A percentile compares a stretch with the other conserved stretches of the same genome.
Evolutionary conservation across 2,113 vertebrate genomes (phyloP).

Genomic region (Trogon melanurus): DNA sequence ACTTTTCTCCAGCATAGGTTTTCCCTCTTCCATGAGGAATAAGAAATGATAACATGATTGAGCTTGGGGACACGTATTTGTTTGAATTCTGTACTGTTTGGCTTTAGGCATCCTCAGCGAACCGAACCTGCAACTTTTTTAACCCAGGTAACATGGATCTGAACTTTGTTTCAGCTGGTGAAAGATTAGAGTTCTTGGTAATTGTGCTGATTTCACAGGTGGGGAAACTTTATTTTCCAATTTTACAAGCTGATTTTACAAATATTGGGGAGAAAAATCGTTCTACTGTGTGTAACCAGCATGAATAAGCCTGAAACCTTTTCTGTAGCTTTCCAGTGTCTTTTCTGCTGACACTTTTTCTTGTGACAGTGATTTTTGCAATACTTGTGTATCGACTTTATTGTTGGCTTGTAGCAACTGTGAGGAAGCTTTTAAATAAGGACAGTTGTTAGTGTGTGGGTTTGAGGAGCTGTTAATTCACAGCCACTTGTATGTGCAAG

Average conservation of each 20-base stretch:
- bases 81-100: not conserved
- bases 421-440: not conserved
- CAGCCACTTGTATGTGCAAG: not conserved
- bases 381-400: not conserved
- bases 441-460: not conserved
- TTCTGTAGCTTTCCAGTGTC: not conserved
- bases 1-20: rapidly evolving
- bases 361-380: not conserved
- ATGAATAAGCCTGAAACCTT: not conserved
- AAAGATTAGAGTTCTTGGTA: not conserved
- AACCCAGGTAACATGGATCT: not conserved
- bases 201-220: not conserved
- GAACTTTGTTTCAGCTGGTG: not conserved
- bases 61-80: rapidly evolving
- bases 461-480: not conserved
- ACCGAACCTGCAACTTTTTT: not conserved
- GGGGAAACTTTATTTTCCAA: not conserved
- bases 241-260: not conserved
- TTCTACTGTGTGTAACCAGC: not conserved
- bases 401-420: not conserved
- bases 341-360: not conserved
- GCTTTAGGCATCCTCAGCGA: rapidly evolving
- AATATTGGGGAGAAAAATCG: not conserved
- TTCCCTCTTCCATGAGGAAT: not conserved
- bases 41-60: rapidly evolving